Evolutionary conservation across 30 jellyfish, hydroid and myxozoan genomes (phyloP).

Genomic region (Phacellophora camtschatica): DNA sequence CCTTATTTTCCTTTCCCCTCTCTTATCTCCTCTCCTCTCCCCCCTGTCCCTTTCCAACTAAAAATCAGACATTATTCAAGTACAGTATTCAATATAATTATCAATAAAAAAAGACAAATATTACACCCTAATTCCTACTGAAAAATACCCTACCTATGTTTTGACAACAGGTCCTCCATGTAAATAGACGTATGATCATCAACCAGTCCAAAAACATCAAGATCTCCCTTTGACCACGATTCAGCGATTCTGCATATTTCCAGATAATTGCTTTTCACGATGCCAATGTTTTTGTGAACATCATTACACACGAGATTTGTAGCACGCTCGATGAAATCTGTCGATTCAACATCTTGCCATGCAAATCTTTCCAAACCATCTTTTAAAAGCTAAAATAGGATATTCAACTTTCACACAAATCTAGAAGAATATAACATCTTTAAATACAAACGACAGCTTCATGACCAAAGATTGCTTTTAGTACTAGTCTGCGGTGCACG

Average conservation of each 20-base stretch:
- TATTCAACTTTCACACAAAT: too few relatives aligned
- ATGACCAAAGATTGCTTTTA: too few relatives aligned
- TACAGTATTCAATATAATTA: not conserved
- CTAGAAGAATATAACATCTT: too few relatives aligned
- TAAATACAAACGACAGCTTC: too few relatives aligned
- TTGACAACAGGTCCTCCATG: slow-evolving; percentile 50
- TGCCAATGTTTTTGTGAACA: slow-evolving; percentile 36
- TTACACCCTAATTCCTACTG: not conserved
- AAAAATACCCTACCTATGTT: slow-evolving; percentile 33
- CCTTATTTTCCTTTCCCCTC: too few relatives aligned
- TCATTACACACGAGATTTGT: slow-evolving; percentile 70
- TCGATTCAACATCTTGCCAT: slow-evolving; percentile 73
- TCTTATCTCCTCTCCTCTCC: too few relatives aligned
- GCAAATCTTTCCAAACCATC: slow-evolving; percentile 50
- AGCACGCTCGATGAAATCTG: slow-evolving; percentile 74
- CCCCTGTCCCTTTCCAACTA: too few relatives aligned
- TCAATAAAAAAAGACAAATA: not conserved
- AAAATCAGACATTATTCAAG: not conserved
- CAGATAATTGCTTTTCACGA: slow-evolving; percentile 21
- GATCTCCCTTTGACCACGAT: slow-evolving; percentile 53
- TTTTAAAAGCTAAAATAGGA: slow-evolving; percentile 59
- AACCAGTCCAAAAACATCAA: slow-evolving; percentile 41
- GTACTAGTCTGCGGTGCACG: too few relatives aligned
- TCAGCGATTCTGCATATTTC: slow-evolving; percentile 27
- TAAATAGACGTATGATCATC: not conserved